Conservation (phyloP, 2,888 invertebrate genomes). For the Diploptera punctata region DNA sequence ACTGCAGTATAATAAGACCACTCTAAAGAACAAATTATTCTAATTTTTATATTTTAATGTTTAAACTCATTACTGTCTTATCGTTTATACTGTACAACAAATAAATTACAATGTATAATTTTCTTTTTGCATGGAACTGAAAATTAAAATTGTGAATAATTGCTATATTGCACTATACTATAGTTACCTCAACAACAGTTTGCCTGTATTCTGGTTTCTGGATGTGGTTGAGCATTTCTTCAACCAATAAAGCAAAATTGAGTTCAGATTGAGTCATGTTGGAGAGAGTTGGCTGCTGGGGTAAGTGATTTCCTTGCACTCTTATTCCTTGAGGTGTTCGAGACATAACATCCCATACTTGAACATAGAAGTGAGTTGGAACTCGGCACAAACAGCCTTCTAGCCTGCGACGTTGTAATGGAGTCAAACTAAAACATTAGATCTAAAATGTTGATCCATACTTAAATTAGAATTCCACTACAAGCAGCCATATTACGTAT, state of each 20-base stretch:
- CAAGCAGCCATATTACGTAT: no score
- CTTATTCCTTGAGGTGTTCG: slow-evolving; percentile 89
- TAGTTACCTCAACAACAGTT: slow-evolving; percentile 66
- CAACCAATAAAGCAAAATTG: slow-evolving; percentile 93
- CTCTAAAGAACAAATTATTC: no score
- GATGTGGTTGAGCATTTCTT: slow-evolving; percentile 76
- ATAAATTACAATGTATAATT: no score
- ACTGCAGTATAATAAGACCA: no score
- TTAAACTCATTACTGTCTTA: no score
- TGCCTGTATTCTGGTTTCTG: slow-evolving; percentile 72
- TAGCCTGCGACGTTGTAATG: slow-evolving; percentile 85
- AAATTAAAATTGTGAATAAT: no score
- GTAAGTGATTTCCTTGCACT: slow-evolving; percentile 84
- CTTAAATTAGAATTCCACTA: no score
- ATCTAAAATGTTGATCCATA: no score
- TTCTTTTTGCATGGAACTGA: no score
- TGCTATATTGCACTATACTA: no score
- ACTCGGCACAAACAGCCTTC: slow-evolving; percentile 97
- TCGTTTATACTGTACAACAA: no score
- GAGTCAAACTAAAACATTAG: slow-evolving; percentile 70
- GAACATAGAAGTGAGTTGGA: slow-evolving; percentile 92
- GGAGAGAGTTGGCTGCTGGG: slow-evolving; percentile 91
- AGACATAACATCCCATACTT: slow-evolving; percentile 94
- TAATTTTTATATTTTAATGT: no score
- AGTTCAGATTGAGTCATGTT: slow-evolving; percentile 98